These are phyloP conservation scores for Orthosia gothica DNA, from an alignment of 2,888 invertebrate species.

Conservation along the genomic window DNA sequence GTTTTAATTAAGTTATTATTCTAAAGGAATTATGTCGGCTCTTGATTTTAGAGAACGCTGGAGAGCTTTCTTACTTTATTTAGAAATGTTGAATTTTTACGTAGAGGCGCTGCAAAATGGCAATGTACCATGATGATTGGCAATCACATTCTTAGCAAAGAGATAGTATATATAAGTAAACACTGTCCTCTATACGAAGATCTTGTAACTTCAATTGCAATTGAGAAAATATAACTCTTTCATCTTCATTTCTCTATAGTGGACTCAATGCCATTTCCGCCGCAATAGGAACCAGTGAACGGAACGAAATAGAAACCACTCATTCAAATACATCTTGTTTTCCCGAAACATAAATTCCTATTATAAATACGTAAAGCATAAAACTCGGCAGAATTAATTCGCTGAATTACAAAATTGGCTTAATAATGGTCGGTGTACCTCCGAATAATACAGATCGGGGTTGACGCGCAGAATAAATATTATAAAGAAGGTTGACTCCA, in stretches of 20 bases:
- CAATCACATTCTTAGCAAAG: not conserved
- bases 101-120: not conserved
- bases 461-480: not conserved
- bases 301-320: not conserved
- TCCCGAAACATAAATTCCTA: conserved; percentile 47
- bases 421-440: conserved; percentile 64
- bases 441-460: conserved; percentile 49
- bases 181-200: not conserved
- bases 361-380: conserved; percentile 53
- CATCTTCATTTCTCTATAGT: not conserved
- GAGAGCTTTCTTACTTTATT: conserved; percentile 7
- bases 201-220: not conserved
- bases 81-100: conserved; percentile 18
- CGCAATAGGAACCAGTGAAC: not conserved
- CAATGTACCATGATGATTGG: not conserved
- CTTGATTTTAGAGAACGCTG: conserved; percentile 32
- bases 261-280: not conserved
- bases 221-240: not conserved
- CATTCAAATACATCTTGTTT: conserved; percentile 17
- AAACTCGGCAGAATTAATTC: conserved; percentile 65
- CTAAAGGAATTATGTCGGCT: conserved; percentile 45
- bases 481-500: not conserved
- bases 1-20: conserved; percentile 64
- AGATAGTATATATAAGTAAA: no score
- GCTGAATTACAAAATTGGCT: conserved; percentile 66